phyloP scores from a whole-genome alignment of 2,113 vertebrate species.

The Greenwoodochromis staneri region DNA sequence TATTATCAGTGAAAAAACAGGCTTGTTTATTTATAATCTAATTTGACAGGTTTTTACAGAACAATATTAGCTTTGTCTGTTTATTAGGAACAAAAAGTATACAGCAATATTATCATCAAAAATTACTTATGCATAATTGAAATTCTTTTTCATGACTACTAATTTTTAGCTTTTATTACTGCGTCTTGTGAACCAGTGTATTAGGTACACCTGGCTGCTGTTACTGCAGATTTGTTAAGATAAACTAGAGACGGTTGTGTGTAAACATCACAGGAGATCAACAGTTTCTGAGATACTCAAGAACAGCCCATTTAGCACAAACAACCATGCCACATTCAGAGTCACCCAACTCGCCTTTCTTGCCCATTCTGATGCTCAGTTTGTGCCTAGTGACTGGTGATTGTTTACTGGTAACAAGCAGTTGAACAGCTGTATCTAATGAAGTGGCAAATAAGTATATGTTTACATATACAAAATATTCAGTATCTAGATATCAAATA shows the following conservation, averaged over 20 bases:
- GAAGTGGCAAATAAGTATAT: background rate
- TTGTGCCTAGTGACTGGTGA: background rate
- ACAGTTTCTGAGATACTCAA: background rate
- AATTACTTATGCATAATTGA: background rate
- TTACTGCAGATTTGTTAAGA: background rate
- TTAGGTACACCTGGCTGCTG: background rate
- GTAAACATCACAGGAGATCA: background rate
- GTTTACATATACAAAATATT: background rate
- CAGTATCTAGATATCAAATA: background rate
- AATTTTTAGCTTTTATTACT: background rate
- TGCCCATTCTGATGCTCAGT: background rate
- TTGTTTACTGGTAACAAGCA: background rate
- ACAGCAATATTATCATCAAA: background rate
- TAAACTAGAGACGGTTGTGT: rapidly evolving
- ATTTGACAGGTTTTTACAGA: background rate
- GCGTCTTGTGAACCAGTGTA: background rate
- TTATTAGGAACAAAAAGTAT: background rate
- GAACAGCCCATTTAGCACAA: background rate
- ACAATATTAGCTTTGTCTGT: background rate
- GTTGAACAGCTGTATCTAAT: background rate
- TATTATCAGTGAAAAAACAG: background rate
- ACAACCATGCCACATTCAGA: background rate
- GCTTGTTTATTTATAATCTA: background rate
- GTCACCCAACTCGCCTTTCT: background rate
- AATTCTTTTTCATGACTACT: background rate